phyloP scores from a whole-genome alignment of 2,888 invertebrate species.

The Chymomyza procnemis region DNA sequence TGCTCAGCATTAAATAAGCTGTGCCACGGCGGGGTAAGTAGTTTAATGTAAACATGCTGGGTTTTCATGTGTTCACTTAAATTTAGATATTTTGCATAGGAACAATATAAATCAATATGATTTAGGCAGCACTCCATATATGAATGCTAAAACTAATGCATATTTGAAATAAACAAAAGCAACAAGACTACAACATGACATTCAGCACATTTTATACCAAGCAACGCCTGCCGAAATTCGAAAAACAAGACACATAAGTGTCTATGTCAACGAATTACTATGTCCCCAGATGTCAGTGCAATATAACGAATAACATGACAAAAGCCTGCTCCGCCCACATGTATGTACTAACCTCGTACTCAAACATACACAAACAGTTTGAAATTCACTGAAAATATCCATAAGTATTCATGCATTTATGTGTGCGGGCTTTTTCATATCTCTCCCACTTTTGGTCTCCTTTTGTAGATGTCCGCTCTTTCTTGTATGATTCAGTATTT shows the following conservation, averaged over 20 bases:
- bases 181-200: constrained; percentile 14
- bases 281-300: constrained; percentile 64
- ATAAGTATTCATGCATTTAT: constrained; percentile 64
- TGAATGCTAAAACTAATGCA: constrained; percentile 2
- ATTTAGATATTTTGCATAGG: not conserved
- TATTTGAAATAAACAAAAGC: constrained; percentile 35
- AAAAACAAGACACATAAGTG: constrained; percentile 21
- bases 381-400: constrained; percentile 48
- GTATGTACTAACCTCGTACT: not conserved
- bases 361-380: constrained; percentile 34
- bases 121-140: not conserved
- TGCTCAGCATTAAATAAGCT: not conserved
- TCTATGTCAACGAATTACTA: constrained; percentile 53
- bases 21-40: not conserved
- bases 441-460: not conserved
- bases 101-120: not conserved
- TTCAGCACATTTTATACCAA: not conserved
- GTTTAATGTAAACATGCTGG: not conserved
- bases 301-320: constrained; percentile 60
- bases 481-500: not conserved
- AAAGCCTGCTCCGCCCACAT: constrained; percentile 32
- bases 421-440: constrained; percentile 37
- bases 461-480: constrained; percentile 50
- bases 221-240: not conserved
- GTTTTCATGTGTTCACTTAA: not conserved